Percentiles rank a stretch among this genome's conserved stretches.
These are phyloP conservation scores for Psettodes erumei DNA, from an alignment of 2,113 vertebrate species.

Conservation along the genomic window DNA sequence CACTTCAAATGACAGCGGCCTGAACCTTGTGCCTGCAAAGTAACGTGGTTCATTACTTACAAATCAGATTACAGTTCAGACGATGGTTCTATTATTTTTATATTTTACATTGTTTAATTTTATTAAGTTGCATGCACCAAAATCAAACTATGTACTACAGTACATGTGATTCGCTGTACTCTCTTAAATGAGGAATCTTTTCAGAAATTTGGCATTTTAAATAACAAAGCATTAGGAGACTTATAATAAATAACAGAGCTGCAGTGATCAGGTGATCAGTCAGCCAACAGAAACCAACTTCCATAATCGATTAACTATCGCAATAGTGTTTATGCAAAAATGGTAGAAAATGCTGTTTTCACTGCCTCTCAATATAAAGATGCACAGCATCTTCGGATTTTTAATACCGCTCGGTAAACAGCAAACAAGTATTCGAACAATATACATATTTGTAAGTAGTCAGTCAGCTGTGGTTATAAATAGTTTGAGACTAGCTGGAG, in stretches of 20 bases:
- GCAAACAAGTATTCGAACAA: background rate
- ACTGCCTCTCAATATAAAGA: background rate
- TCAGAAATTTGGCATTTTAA: background rate
- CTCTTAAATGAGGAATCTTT: background rate
- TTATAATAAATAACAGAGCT: background rate
- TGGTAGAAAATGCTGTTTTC: background rate
- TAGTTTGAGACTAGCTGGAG: background rate
- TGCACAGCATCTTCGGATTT: background rate
- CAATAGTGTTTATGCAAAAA: background rate
- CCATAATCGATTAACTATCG: background rate
- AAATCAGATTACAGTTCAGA: background rate
- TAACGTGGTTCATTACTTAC: background rate
- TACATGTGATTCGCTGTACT: background rate
- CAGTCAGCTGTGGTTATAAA: background rate
- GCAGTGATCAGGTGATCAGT: background rate
- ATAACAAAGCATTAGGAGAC: background rate
- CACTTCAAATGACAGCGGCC: slow-evolving; percentile 96
- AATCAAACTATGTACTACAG: background rate
- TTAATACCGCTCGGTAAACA: background rate
- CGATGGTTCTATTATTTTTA: background rate
- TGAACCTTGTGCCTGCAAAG: slow-evolving; percentile 89
- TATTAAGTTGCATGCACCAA: rapidly evolving
- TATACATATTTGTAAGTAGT: background rate
- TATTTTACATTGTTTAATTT: too few species aligned
- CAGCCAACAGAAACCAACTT: background rate